Conservation (phyloP, 2,888 invertebrate species). For the Xestoiulus laeticollis region DNA sequence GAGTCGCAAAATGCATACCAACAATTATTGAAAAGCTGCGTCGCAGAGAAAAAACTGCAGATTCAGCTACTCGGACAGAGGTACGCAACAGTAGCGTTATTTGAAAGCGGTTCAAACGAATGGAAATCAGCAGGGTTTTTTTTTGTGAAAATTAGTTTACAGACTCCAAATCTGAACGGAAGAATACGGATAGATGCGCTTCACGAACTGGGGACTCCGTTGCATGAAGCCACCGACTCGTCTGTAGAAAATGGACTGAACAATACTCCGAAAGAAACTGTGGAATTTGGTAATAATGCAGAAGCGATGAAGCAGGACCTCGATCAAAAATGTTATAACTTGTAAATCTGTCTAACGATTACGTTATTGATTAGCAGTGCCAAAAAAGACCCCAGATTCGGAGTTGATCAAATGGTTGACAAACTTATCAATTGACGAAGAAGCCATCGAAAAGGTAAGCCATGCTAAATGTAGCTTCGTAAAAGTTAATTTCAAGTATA, state of each 20-base stretch:
- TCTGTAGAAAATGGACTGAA: background rate
- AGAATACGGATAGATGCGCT: constrained; percentile 39
- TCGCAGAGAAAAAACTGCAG: constrained; percentile 76
- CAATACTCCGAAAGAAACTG: background rate
- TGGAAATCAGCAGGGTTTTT: background rate
- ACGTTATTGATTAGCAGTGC: background rate
- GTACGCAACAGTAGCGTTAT: constrained; percentile 16
- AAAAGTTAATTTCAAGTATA: too few relatives aligned
- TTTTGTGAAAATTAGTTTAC: background rate
- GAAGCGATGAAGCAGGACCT: background rate
- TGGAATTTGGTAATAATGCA: background rate
- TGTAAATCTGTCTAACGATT: background rate
- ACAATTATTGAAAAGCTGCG: constrained; percentile 73
- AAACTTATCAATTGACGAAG: constrained; percentile 74
- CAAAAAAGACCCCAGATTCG: constrained; percentile 63
- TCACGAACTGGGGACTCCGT: constrained; percentile 10
- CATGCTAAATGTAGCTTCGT: too few relatives aligned
- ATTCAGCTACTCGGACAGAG: constrained; percentile 68
- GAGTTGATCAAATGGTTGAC: constrained; percentile 78
- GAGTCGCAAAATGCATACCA: constrained; percentile 81
- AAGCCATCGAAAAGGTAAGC: constrained; percentile 72
- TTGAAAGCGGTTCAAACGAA: background rate
- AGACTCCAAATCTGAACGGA: constrained; percentile 42
- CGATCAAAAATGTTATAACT: background rate
- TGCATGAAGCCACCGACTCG: background rate